A percentile compares a stretch with the other conserved stretches of the same genome.
Evolutionary conservation across 2,113 vertebrate genomes (phyloP).

Genomic region (Balaenoptera acutorostrata): DNA sequence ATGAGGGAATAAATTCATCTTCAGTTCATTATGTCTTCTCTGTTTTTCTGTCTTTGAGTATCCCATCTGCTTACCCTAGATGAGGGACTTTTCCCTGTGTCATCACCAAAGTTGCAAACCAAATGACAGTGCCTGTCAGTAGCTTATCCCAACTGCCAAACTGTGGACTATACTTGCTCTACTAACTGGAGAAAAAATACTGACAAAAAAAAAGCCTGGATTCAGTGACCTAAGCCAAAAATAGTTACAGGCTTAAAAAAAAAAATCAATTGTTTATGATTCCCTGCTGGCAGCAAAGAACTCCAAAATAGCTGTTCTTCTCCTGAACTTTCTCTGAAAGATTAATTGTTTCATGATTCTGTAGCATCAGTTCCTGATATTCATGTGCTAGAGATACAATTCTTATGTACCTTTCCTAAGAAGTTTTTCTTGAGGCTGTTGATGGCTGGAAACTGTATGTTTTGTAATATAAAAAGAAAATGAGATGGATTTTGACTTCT

Average conservation of each 20-base stretch:
- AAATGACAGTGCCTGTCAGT: background rate
- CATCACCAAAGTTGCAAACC: slow-evolving; percentile 17
- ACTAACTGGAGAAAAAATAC: background rate
- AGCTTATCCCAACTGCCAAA: slow-evolving; percentile 14
- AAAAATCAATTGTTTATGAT: slow-evolving; percentile 43
- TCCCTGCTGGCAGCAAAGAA: slow-evolving; percentile 36
- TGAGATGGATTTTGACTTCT: background rate
- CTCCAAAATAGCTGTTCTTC: slow-evolving; percentile 51
- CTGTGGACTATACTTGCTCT: slow-evolving; percentile 8
- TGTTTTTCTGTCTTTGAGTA: background rate
- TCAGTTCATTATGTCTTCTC: slow-evolving; percentile 3
- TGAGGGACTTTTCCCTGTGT: background rate
- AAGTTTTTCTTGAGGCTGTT: background rate
- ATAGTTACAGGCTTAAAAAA: slow-evolving; percentile 34
- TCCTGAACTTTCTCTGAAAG: slow-evolving; percentile 39
- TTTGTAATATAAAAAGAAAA: background rate
- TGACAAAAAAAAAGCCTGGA: background rate
- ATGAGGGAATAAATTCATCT: slow-evolving; percentile 20
- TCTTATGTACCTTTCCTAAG: background rate
- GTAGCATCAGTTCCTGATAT: background rate
- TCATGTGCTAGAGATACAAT: background rate
- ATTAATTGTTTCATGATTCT: slow-evolving; percentile 19
- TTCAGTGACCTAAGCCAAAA: slow-evolving; percentile 56
- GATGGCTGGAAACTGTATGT: background rate
- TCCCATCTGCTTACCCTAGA: slow-evolving; percentile 23